Conservation (phyloP, 1,140 invertebrate species). For the Eurytemora carolleeae region DNA sequence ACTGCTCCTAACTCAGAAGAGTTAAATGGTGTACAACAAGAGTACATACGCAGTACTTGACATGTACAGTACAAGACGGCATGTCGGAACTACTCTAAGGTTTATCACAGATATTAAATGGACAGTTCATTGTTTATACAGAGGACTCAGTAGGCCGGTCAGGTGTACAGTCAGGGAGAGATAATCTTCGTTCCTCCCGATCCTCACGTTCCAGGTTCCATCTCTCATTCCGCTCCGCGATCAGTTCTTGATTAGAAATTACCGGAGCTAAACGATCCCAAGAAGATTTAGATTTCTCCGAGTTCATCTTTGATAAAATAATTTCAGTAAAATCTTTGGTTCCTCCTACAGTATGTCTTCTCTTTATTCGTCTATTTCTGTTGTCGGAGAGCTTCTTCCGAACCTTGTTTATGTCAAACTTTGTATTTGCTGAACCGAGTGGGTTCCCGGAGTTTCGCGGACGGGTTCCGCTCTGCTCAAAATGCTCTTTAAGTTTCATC, state of each 20-base stretch:
- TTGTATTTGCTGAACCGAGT: too few relatives aligned
- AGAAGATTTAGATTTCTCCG: not conserved
- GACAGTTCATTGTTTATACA: too few relatives aligned
- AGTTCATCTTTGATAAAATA: not conserved
- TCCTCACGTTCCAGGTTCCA: not conserved
- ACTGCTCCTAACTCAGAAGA: too few relatives aligned
- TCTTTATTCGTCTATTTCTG: conserved; percentile 18
- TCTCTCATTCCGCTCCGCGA: not conserved
- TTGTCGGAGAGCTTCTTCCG: not conserved
- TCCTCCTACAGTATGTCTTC: conserved; percentile 74
- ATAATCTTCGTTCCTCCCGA: not conserved
- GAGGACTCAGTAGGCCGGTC: too few relatives aligned
- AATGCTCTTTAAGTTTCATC: not conserved
- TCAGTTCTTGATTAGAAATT: not conserved
- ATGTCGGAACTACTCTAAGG: too few relatives aligned
- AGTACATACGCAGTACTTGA: too few relatives aligned
- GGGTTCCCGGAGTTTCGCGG: too few relatives aligned
- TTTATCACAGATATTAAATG: too few relatives aligned
- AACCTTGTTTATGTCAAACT: not conserved
- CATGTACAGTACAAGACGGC: too few relatives aligned
- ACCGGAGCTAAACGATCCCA: not conserved
- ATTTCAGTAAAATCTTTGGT: conserved; percentile 55
- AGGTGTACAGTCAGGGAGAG: not conserved
- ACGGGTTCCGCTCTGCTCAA: not conserved
- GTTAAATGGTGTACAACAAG: too few relatives aligned